phyloP scores from a whole-genome alignment of 2,113 vertebrate genomes.

The Mungos mungo region DNA sequence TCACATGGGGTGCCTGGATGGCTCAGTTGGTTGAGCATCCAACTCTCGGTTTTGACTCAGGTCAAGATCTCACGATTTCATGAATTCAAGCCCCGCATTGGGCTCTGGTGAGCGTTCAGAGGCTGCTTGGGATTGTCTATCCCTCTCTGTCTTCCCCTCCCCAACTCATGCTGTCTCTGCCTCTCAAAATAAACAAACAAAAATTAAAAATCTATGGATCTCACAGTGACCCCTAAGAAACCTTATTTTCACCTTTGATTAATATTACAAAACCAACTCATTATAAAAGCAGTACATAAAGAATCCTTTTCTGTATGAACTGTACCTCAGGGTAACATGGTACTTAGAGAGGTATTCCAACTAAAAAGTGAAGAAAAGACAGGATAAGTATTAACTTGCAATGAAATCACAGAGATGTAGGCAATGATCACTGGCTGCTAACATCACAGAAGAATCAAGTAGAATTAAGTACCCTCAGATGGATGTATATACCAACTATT shows the following conservation, averaged over 20 bases:
- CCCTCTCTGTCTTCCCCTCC: no score
- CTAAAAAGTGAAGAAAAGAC: neutral
- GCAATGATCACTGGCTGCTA: neutral
- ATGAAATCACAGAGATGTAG: neutral
- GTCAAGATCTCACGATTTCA: no score
- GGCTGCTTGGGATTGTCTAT: no score
- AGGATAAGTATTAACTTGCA: neutral
- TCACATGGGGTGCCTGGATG: no score
- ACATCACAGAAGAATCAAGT: neutral
- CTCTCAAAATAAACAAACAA: no score
- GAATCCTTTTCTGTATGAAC: neutral
- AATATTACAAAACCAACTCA: neutral
- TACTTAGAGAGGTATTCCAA: slow-evolving; percentile 4
- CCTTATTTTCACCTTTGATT: neutral
- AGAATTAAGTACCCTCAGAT: neutral
- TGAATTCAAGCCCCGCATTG: no score
- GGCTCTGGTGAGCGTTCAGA: no score
- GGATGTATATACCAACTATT: neutral
- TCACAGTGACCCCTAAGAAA: neutral
- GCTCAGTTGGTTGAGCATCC: no score
- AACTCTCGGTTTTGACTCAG: no score
- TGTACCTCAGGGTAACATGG: neutral
- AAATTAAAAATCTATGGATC: neutral
- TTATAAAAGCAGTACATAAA: neutral
- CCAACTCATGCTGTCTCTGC: no score